Conservation (phyloP, 2,797 vertebrate genomes). For the Myoxocephalus aenaeus region DNA sequence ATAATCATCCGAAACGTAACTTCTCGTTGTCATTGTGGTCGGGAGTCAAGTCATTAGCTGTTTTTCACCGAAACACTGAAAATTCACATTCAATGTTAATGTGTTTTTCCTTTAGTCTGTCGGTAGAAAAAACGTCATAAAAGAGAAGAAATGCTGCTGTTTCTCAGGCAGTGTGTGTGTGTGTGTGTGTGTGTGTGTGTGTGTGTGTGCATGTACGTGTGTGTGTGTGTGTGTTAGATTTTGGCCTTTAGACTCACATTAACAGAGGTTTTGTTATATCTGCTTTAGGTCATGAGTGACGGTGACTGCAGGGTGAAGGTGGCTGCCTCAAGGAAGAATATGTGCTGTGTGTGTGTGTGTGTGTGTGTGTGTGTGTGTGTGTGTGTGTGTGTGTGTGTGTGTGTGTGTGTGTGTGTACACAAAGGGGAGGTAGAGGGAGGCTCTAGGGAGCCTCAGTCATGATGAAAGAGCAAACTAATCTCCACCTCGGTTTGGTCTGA, state of each 20-base stretch:
- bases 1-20: slow-evolving; percentile 50
- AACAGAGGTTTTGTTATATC: slow-evolving; percentile 46
- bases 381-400: slow-evolving; percentile 24
- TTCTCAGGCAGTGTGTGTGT: not conserved
- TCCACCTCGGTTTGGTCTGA: slow-evolving; percentile 54
- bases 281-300: slow-evolving; percentile 57
- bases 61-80: slow-evolving; percentile 60
- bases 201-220: not conserved
- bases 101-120: slow-evolving; percentile 33
- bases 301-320: slow-evolving; percentile 40
- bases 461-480: slow-evolving; percentile 64
- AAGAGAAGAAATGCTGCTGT: not conserved
- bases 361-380: slow-evolving; percentile 6
- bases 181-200: not conserved
- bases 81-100: slow-evolving; percentile 45
- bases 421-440: slow-evolving; percentile 28
- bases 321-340: slow-evolving; percentile 32
- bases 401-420: not conserved
- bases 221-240: not conserved
- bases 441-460: slow-evolving; percentile 50
- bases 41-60: slow-evolving; percentile 56
- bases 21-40: slow-evolving; percentile 46
- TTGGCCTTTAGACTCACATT: slow-evolving; percentile 20
- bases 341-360: not conserved
- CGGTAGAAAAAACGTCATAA: slow-evolving; percentile 24